phyloP scores from a whole-genome alignment of 2,797 vertebrate species.

The Propithecus deckenii region DNA sequence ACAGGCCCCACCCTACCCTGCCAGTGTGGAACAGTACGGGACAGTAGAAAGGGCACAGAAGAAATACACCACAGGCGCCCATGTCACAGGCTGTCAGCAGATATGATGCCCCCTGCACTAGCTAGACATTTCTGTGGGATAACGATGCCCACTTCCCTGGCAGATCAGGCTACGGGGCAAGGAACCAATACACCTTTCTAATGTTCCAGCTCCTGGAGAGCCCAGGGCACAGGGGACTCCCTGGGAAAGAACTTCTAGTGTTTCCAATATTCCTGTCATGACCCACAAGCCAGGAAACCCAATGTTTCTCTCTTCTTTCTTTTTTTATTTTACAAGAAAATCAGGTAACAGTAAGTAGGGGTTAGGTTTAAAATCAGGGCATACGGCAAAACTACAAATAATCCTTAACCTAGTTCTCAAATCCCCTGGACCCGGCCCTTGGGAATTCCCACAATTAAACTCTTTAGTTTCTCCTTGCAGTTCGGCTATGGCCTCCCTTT shows the following conservation, averaged over 20 bases:
- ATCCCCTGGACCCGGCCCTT: neutral
- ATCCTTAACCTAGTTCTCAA: neutral
- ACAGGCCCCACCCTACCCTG: neutral
- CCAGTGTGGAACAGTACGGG: neutral
- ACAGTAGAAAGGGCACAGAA: neutral
- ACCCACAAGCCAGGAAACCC: neutral
- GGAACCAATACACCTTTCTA: neutral
- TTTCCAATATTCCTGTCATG: neutral
- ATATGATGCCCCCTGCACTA: no score
- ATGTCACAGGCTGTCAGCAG: accelerated
- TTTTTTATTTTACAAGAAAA: neutral
- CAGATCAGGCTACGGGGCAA: neutral
- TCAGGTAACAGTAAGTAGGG: neutral
- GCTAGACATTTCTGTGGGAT: no score
- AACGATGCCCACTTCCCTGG: neutral
- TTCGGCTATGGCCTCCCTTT: neutral
- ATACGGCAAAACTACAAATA: neutral
- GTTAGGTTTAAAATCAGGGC: neutral
- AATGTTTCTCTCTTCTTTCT: neutral
- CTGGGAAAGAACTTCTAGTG: neutral
- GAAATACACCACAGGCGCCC: neutral
- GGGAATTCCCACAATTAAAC: neutral
- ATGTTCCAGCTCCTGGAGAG: neutral
- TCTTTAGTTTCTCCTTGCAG: neutral
- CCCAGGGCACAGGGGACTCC: neutral